These are phyloP conservation scores for Mythimna lalbum DNA, from an alignment of 2,888 invertebrate genomes.

Conservation along the genomic window DNA sequence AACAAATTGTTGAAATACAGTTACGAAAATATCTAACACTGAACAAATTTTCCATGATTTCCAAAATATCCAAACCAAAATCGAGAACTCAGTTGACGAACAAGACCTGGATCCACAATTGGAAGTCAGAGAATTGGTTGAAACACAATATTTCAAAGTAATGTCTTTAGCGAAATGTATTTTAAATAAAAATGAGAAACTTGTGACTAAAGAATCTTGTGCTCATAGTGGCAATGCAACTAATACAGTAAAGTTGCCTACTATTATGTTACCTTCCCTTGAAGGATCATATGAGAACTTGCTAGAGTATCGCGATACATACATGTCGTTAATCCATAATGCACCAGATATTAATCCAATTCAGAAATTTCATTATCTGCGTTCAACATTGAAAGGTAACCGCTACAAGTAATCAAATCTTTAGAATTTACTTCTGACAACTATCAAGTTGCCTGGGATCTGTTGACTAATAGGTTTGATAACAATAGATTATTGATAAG, in stretches of 20 bases:
- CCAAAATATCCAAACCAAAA: background rate
- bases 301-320: slow-evolving; percentile 17
- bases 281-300: slow-evolving; percentile 22
- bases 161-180: slow-evolving; percentile 4
- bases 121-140: slow-evolving; percentile 1
- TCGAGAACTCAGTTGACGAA: background rate
- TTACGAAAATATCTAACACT: slow-evolving; percentile 2
- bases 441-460: slow-evolving; percentile 13
- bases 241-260: slow-evolving; percentile 9
- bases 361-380: slow-evolving; percentile 16
- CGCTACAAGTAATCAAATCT: slow-evolving; percentile 12
- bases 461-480: slow-evolving; percentile 13
- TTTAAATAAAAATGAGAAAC: background rate
- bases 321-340: slow-evolving; percentile 7
- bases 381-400: slow-evolving; percentile 9
- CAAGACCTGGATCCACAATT: background rate
- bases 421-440: slow-evolving; percentile 12
- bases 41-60: slow-evolving; percentile 7
- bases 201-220: background rate
- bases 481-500: slow-evolving; percentile 12
- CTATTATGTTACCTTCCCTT: slow-evolving; percentile 12
- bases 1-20: slow-evolving; percentile 1
- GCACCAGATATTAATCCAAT: slow-evolving; percentile 9
- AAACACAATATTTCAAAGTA: background rate
- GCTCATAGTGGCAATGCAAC: slow-evolving; percentile 1